These are phyloP conservation scores for Oligia fasciuncula DNA, from an alignment of 2,888 invertebrate genomes.

Conservation along the genomic window DNA sequence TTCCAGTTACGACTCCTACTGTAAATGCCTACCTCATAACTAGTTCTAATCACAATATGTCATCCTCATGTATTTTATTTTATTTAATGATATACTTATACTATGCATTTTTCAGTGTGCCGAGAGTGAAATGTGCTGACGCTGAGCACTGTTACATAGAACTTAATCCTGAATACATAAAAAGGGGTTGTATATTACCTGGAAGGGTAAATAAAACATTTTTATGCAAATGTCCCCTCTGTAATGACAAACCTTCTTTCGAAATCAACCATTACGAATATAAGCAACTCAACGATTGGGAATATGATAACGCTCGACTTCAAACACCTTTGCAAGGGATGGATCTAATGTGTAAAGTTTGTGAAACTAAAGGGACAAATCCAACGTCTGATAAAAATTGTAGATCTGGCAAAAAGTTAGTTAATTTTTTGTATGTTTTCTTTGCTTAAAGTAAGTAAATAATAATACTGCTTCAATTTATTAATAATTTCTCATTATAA, in stretches of 20 bases:
- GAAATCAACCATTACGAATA: slow-evolving; percentile 77
- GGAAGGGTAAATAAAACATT: slow-evolving; percentile 77
- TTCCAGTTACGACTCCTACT: background rate
- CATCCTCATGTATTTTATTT: too few species aligned
- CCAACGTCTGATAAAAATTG: slow-evolving; percentile 72
- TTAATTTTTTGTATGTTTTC: background rate
- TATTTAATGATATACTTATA: background rate
- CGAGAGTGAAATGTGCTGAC: slow-evolving; percentile 68
- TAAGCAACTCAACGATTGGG: slow-evolving; percentile 77
- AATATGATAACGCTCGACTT: slow-evolving; percentile 78
- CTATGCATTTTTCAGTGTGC: slow-evolving; percentile 66
- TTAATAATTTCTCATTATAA: slow-evolving; percentile 9
- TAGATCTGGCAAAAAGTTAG: slow-evolving; percentile 75
- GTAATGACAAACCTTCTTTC: slow-evolving; percentile 80
- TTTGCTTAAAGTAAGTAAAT: background rate
- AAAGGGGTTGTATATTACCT: slow-evolving; percentile 78
- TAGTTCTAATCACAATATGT: background rate
- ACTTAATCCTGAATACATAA: slow-evolving; percentile 78
- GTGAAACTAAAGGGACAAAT: slow-evolving; percentile 75
- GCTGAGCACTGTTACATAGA: slow-evolving; percentile 78
- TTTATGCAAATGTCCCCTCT: slow-evolving; percentile 83
- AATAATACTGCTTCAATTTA: background rate
- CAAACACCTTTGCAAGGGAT: slow-evolving; percentile 67
- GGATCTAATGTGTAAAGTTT: slow-evolving; percentile 79
- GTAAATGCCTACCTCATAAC: background rate